phyloP scores from a whole-genome alignment of 2,888 invertebrate genomes.

The Netelia virgata region DNA sequence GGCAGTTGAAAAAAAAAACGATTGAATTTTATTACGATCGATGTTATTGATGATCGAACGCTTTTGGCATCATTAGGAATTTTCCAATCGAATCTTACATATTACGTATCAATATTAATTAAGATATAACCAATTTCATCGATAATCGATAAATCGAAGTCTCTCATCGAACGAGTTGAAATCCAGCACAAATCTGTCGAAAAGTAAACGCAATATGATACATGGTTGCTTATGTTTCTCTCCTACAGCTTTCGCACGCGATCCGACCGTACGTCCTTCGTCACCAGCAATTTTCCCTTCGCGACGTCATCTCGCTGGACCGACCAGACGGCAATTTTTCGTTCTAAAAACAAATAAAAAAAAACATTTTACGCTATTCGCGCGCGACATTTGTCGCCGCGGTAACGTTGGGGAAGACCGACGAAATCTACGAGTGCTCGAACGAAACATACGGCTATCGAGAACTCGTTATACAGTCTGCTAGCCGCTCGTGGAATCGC shows the following conservation, averaged over 20 bases:
- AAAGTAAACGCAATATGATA: conserved; percentile 1
- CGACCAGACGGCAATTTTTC: conserved; percentile 29
- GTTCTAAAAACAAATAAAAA: background rate
- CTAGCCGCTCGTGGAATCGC: conserved; percentile 63
- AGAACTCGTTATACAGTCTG: conserved; percentile 68
- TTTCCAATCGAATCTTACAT: background rate
- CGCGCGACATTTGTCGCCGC: conserved; percentile 26
- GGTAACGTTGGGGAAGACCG: conserved; percentile 67
- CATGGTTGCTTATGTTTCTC: conserved; percentile 46
- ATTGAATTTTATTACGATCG: background rate
- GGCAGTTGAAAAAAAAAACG: no score
- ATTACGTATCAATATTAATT: background rate
- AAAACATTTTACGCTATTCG: background rate
- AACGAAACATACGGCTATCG: conserved; percentile 69
- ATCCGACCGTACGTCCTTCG: background rate
- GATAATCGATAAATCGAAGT: conserved; percentile 2
- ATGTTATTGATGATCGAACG: conserved; percentile 34
- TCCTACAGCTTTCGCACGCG: conserved; percentile 38
- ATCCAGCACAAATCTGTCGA: background rate
- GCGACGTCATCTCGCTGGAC: conserved; percentile 18
- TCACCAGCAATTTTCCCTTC: background rate
- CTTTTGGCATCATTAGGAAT: conserved; percentile 19
- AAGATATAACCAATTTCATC: background rate
- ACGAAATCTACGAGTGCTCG: conserved; percentile 66
- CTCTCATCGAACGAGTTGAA: conserved; percentile 36